phyloP scores from a whole-genome alignment of 2,113 vertebrate species.

The Stomatorhinus ivindoensis region DNA sequence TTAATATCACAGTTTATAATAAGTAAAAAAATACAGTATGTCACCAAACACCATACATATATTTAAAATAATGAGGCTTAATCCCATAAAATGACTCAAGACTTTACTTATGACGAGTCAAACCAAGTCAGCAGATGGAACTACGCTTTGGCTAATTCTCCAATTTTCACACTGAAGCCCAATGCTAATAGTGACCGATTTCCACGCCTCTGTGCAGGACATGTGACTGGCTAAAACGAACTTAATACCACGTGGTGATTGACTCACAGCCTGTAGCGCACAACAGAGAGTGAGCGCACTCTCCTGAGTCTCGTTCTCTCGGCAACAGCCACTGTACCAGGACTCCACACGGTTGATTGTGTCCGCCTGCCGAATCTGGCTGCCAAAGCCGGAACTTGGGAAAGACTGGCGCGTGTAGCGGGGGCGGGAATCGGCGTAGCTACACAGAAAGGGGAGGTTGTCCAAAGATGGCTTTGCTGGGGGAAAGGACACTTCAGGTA shows the following conservation, averaged over 20 bases:
- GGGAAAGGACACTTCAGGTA: slow-evolving; percentile 56
- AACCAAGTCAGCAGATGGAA: background rate
- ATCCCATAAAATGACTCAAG: background rate
- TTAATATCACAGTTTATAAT: background rate
- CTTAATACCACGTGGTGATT: background rate
- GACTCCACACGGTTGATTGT: background rate
- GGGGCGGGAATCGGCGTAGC: slow-evolving; percentile 39
- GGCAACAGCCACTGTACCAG: background rate
- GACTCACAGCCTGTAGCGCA: slow-evolving; percentile 5
- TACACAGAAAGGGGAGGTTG: slow-evolving; percentile 65
- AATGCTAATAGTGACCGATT: background rate
- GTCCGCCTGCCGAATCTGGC: background rate
- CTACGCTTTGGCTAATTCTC: background rate
- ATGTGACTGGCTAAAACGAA: background rate
- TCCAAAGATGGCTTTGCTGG: slow-evolving; percentile 50
- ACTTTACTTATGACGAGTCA: background rate
- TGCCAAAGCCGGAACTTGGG: slow-evolving; percentile 35
- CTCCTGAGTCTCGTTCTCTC: background rate
- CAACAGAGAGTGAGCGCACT: background rate
- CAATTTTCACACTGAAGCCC: background rate
- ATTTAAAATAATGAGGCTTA: background rate
- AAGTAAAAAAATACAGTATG: background rate
- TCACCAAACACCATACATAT: background rate
- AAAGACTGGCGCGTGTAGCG: slow-evolving; percentile 58
- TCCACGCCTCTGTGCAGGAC: background rate